Evolutionary conservation across 1,140 invertebrate genomes (phyloP), one percentile per base, ranked within the genome.

Genomic region (Microplitis demolitor): DNA sequence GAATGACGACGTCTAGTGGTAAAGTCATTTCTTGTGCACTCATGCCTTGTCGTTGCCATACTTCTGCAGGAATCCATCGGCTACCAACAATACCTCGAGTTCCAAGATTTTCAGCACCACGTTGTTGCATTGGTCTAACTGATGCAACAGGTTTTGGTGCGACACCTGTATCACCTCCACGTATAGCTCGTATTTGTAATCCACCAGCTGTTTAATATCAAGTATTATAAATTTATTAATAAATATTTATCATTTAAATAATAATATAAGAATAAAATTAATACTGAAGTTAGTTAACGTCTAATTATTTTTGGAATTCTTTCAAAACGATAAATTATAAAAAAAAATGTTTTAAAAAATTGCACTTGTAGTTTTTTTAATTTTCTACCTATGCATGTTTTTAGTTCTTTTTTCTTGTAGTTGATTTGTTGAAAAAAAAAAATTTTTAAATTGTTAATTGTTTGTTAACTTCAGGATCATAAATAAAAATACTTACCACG

Each of bases 1-100:
- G 96, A 80, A 98, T 96, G 13, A 96, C 94, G 58, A 98, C 96
- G 87, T 98, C 96, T 91, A 88, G 71, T 3, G 96, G 96, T 66
- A 97, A 89, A 4, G 95, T 95, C 91, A 98, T 96, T 85, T 97
- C 95, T 85, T 97, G 95, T 37, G 96, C 95, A 58, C 94, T 95
- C 91, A 98, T 97, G 66, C 96, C 96, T 87, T 97, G 96, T 35
- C 94, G 87, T 78, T 95, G 93, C 93, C 95, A 95, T 39, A 95
- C 93, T 83, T 96, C 95, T 3, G 93, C 94, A 5, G 94, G 94
- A 74, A 95, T 95, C 94, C 93, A 95, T 58, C 92, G 88, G 61
- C 83, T 87, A 4, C 86, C 85, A 45, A 90, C 89, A 54, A 86
- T 87, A 87, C 80, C 89, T 76, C 78, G 90, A 75, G 83, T 82